Evolutionary conservation across 2,113 vertebrate species (phyloP).

Genomic region (Piprites chloris): DNA sequence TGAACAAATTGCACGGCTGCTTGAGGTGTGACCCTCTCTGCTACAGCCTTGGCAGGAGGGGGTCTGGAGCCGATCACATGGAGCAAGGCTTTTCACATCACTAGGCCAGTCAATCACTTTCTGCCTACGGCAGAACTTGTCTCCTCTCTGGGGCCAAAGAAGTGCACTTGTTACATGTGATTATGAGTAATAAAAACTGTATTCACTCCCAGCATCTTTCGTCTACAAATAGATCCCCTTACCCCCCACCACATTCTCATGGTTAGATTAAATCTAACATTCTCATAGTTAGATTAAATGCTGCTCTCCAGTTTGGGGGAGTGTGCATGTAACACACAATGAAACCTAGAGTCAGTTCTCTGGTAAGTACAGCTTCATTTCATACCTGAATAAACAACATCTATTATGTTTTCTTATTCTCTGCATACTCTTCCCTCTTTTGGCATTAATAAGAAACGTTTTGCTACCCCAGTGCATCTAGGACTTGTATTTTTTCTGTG

Average conservation of each 20-base stretch:
- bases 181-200: neutral
- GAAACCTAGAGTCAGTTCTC: neutral
- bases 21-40: neutral
- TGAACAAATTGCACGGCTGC: neutral
- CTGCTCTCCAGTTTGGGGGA: constrained; percentile 14
- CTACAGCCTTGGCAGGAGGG: neutral
- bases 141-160: neutral
- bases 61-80: neutral
- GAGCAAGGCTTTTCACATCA: neutral
- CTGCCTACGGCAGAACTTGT: neutral
- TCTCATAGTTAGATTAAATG: neutral
- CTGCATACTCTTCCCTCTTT: neutral
- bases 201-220: neutral
- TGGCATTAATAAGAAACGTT: neutral
- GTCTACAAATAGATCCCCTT: neutral
- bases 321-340: neutral
- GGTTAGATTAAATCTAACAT: neutral
- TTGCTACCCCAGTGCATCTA: neutral
- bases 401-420: neutral
- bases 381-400: neutral
- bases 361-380: constrained; percentile 65
- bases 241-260: rapidly evolving
- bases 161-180: neutral
- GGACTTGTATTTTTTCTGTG: neutral
- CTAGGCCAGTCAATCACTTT: neutral